These are phyloP conservation scores for Psittacula derbiana DNA, from an alignment of 2,797 vertebrate species.

Conservation along the genomic window DNA sequence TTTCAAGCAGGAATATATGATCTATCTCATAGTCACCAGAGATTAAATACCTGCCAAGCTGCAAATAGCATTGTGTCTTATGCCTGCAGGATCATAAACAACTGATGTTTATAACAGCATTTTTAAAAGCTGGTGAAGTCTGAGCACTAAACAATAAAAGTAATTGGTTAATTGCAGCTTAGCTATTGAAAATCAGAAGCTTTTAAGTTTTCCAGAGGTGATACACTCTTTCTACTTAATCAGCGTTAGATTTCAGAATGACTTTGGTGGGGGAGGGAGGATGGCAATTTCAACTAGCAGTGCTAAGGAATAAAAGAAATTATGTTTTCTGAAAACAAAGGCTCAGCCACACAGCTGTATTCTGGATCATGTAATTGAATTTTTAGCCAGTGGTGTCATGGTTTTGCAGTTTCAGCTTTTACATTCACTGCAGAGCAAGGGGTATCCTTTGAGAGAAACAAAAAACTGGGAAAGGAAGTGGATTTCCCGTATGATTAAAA, in stretches of 20 bases:
- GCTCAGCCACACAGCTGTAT: neutral
- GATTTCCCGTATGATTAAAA: neutral
- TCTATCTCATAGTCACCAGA: neutral
- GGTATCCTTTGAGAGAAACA: neutral
- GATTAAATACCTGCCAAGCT: neutral
- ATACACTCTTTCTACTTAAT: neutral
- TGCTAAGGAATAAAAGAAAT: neutral
- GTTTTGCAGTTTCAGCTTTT: neutral
- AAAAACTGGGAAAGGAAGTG: neutral
- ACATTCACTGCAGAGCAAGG: neutral
- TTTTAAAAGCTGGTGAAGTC: neutral
- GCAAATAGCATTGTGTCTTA: neutral
- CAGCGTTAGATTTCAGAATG: neutral
- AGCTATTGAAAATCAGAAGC: neutral
- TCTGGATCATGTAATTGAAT: neutral
- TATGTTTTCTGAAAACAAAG: neutral
- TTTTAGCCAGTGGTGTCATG: neutral
- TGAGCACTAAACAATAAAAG: neutral
- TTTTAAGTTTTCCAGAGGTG: neutral
- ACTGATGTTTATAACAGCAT: neutral
- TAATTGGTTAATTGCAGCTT: neutral
- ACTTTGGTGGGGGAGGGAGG: neutral
- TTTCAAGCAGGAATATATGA: neutral
- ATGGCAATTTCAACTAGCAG: neutral
- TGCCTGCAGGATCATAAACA: neutral